Percentiles rank a stretch among this genome's conserved stretches.
Conservation (phyloP, 2,113 vertebrate species). For the Scopus umbretta region DNA sequence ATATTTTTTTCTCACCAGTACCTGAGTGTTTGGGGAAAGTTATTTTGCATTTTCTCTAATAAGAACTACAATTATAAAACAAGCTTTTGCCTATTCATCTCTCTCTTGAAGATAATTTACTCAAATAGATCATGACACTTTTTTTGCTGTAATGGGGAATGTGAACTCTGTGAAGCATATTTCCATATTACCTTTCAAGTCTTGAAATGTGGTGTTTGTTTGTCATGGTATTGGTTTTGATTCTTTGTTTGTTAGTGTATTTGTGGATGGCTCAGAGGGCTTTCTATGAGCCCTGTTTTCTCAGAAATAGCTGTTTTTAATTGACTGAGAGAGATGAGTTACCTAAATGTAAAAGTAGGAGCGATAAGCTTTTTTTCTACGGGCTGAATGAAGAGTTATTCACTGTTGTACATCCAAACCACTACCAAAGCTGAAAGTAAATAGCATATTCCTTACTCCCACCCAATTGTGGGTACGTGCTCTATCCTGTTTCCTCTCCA, state of each 20-base stretch:
- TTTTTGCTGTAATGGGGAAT: not conserved
- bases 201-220: not conserved
- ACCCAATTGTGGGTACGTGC: accelerated
- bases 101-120: not conserved
- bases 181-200: not conserved
- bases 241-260: not conserved
- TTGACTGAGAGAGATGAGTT: not conserved
- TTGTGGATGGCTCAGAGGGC: not conserved
- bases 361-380: not conserved
- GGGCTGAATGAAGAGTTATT: not conserved
- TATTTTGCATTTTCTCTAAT: not conserved
- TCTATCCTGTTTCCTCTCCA: not conserved
- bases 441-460: not conserved
- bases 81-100: not conserved
- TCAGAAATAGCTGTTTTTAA: not conserved
- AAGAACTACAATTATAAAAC: not conserved
- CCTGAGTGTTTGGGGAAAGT: not conserved
- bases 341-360: not conserved
- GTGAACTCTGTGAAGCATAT: not conserved
- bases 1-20: not conserved
- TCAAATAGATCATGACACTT: not conserved
- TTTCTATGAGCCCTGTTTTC: not conserved
- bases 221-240: not conserved
- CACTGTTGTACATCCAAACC: not conserved
- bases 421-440: not conserved